Evolutionary conservation across 2,113 vertebrate genomes (phyloP).

Genomic region (Natator depressus): DNA sequence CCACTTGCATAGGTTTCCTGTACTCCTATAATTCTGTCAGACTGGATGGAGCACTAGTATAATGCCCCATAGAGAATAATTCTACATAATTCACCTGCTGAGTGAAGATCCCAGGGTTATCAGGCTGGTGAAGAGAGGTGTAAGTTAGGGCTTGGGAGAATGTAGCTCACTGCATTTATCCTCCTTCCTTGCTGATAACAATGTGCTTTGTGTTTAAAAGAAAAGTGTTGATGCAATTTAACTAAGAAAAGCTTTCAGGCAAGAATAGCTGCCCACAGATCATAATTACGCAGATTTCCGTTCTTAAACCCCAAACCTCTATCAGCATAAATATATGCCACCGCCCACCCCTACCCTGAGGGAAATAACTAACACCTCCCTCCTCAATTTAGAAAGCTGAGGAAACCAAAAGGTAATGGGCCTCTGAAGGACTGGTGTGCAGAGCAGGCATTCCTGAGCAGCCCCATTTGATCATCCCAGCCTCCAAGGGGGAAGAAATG

Average conservation of each 20-base stretch:
- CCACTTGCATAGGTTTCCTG: neutral
- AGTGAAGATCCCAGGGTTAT: neutral
- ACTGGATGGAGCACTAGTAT: neutral
- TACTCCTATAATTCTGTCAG: neutral
- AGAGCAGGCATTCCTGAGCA: neutral
- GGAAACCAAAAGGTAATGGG: conserved; percentile 6
- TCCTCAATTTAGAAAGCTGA: neutral
- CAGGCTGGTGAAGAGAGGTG: neutral
- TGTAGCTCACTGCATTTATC: neutral
- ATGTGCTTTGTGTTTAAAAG: neutral
- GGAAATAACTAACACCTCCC: neutral
- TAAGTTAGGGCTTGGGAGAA: neutral
- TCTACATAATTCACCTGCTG: neutral
- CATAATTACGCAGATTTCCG: neutral
- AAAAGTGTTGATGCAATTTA: neutral
- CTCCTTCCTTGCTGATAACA: neutral
- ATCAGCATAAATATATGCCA: neutral
- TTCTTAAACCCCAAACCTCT: neutral
- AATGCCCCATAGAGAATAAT: neutral
- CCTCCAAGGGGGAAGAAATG: neutral
- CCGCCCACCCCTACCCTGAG: neutral
- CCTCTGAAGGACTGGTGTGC: neutral
- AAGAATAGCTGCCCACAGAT: neutral
- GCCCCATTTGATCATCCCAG: neutral
- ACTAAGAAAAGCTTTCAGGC: neutral